Percentiles rank a stretch among this genome's conserved stretches.
phyloP scores from a whole-genome alignment of 2,113 vertebrate species.

The Eira barbara region DNA sequence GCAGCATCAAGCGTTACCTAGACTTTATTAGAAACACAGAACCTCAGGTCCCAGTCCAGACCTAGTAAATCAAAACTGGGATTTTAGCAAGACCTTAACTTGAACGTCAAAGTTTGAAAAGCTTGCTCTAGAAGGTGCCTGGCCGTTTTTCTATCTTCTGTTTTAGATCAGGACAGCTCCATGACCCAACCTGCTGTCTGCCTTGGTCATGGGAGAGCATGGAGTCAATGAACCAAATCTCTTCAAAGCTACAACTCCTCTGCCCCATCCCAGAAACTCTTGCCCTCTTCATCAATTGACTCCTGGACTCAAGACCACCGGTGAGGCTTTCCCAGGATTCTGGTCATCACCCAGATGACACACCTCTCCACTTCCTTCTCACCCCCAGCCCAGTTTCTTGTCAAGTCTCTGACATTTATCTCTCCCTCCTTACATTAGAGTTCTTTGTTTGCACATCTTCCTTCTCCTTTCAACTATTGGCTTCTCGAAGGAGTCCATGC shows the following conservation, averaged over 20 bases:
- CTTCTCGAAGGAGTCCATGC: slow-evolving; percentile 6
- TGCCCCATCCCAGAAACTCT: not conserved
- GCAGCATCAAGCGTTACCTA: not conserved
- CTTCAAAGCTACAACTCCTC: not conserved
- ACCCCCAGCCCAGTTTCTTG: not conserved
- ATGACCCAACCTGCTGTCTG: not conserved
- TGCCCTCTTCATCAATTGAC: not conserved
- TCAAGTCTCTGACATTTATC: not conserved
- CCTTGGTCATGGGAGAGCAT: not conserved
- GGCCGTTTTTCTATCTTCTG: not conserved
- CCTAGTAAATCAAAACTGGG: not conserved
- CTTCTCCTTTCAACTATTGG: not conserved
- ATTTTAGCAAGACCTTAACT: not conserved
- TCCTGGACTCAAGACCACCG: not conserved
- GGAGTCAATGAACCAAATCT: not conserved
- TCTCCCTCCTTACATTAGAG: not conserved
- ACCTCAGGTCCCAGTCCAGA: not conserved
- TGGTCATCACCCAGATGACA: not conserved
- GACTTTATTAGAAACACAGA: not conserved
- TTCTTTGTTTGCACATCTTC: not conserved
- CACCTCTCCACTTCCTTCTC: not conserved
- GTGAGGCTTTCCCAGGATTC: not conserved
- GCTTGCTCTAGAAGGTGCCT: not conserved
- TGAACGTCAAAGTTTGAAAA: not conserved
- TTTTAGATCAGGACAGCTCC: not conserved